Evolutionary conservation across 2,888 invertebrate species (phyloP).

Genomic region (Latrodectus hesperus): DNA sequence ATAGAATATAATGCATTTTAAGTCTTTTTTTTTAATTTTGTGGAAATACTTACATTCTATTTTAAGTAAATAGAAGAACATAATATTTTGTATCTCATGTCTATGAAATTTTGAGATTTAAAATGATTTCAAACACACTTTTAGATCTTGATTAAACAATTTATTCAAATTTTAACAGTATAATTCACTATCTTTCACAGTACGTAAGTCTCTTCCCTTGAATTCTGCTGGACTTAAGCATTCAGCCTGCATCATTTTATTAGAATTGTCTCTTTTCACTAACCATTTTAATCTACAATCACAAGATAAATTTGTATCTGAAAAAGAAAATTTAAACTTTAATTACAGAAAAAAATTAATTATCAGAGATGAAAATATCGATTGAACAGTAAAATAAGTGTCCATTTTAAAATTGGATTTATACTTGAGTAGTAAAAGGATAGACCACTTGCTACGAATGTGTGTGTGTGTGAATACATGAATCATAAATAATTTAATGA

Average conservation of each 20-base stretch:
- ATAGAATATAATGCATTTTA: too few species aligned
- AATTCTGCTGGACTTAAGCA: constrained; percentile 17
- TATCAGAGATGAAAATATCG: too few species aligned
- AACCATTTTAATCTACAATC: constrained; percentile 39
- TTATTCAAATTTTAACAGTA: background rate
- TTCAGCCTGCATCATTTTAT: constrained; percentile 35
- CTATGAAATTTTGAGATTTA: background rate
- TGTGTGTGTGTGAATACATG: too few species aligned
- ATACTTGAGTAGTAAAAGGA: too few species aligned
- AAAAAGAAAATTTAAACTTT: background rate
- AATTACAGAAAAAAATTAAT: background rate
- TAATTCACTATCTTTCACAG: background rate
- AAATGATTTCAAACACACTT: background rate
- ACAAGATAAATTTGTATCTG: constrained; percentile 30
- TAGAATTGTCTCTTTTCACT: constrained; percentile 27
- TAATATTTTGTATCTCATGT: too few species aligned
- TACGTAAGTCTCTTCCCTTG: constrained; percentile 16
- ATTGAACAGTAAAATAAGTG: too few species aligned
- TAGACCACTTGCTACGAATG: too few species aligned
- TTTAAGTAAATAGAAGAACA: too few species aligned
- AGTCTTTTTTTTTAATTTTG: too few species aligned
- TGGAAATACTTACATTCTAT: too few species aligned
- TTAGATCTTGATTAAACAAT: background rate
- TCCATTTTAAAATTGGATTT: too few species aligned
- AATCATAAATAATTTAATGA: too few species aligned